Conservation (phyloP, 2,113 vertebrate species). For the Raja brachyura region DNA sequence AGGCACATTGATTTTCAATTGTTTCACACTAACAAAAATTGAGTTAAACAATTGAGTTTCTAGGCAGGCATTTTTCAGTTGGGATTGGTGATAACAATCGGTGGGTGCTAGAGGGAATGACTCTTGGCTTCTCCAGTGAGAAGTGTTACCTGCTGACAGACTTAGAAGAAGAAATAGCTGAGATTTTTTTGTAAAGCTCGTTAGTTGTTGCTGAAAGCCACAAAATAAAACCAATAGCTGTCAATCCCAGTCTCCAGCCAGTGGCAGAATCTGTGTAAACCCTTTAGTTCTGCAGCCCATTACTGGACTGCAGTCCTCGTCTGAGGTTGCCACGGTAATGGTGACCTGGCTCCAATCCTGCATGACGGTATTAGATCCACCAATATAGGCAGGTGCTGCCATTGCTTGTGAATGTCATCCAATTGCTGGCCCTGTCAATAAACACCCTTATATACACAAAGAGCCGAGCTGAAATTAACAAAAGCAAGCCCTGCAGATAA, state of each 20-base stretch:
- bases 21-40: too few relatives aligned
- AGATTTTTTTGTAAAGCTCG: not conserved
- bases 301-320: not conserved
- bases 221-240: not conserved
- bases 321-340: not conserved
- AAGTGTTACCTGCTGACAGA: not conserved
- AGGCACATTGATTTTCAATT: too few relatives aligned
- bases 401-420: not conserved
- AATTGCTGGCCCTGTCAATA: not conserved
- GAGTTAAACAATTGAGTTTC: too few relatives aligned
- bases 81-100: not conserved
- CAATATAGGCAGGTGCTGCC: not conserved
- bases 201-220: not conserved
- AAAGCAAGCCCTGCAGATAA: not conserved
- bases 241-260: not conserved
- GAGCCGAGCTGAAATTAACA: not conserved
- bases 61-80: not conserved
- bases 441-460: not conserved
- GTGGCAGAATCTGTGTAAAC: not conserved
- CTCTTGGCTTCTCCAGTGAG: not conserved
- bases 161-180: not conserved
- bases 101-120: not conserved
- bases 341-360: not conserved
- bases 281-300: not conserved
- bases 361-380: not conserved